A percentile compares a stretch with the other conserved stretches of the same genome.
These are phyloP conservation scores for Ditula angustiorana DNA, from an alignment of 2,888 invertebrate genomes.

Conservation along the genomic window DNA sequence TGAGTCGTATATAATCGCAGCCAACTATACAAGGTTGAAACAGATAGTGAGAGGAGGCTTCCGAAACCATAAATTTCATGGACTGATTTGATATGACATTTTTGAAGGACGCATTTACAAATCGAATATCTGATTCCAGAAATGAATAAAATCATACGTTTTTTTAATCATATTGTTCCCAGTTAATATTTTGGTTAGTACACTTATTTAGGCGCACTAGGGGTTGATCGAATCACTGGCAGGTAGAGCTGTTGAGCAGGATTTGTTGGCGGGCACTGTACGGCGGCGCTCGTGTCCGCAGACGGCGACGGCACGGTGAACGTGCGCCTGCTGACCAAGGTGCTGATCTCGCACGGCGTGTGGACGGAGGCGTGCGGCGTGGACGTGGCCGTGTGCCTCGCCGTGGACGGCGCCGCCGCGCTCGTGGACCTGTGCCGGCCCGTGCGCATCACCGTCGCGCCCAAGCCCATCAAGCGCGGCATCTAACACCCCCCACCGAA, in stretches of 20 bases:
- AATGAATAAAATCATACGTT: too few species aligned
- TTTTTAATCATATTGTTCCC: too few species aligned
- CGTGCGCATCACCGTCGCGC: slow-evolving; percentile 94
- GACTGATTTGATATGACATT: too few species aligned
- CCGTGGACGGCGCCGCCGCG: slow-evolving; percentile 85
- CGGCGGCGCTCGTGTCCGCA: slow-evolving; percentile 48
- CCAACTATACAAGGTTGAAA: too few species aligned
- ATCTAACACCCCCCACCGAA: slow-evolving; percentile 67
- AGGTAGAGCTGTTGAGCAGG: background rate
- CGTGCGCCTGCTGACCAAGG: slow-evolving; percentile 92
- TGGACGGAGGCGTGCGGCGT: slow-evolving; percentile 97
- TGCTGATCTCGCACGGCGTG: slow-evolving; percentile 95
- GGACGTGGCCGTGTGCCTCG: slow-evolving; percentile 93
- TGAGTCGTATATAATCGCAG: too few species aligned
- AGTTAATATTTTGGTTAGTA: too few species aligned
- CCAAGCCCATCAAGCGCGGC: slow-evolving; percentile 94
- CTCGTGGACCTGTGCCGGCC: slow-evolving; percentile 93
- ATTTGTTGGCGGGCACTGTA: background rate
- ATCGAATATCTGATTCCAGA: too few species aligned
- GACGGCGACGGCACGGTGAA: slow-evolving; percentile 85
- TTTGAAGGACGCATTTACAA: too few species aligned
- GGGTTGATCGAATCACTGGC: too few species aligned
- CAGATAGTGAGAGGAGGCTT: too few species aligned
- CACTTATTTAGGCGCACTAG: too few species aligned
- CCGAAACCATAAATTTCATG: too few species aligned